Percentiles rank a stretch among this genome's conserved stretches.
Conservation (phyloP, 1,140 invertebrate species). For the Drosophila tristis region DNA sequence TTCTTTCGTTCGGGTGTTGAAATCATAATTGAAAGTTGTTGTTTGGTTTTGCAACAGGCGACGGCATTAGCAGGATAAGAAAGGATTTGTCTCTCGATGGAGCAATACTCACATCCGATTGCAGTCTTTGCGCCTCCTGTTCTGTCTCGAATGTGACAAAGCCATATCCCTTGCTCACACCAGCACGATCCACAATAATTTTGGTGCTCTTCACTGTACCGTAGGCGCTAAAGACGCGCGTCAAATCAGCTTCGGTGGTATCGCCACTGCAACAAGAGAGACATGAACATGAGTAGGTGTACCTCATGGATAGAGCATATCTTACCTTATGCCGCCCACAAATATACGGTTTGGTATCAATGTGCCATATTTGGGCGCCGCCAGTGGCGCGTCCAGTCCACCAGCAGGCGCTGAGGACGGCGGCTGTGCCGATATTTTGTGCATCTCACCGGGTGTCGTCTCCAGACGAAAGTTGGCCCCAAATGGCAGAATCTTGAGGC, state of each 20-base stretch:
- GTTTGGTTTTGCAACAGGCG: conserved; percentile 40
- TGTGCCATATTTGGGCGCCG: conserved; percentile 90
- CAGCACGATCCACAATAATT: conserved; percentile 96
- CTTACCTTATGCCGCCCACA: conserved; percentile 84
- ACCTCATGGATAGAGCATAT: too few relatives aligned
- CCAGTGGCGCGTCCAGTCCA: conserved; percentile 84
- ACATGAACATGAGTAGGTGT: neutral
- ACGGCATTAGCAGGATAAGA: conserved; percentile 38
- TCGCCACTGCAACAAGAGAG: conserved; percentile 86
- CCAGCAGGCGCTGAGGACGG: conserved; percentile 67
- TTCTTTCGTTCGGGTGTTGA: conserved; percentile 15
- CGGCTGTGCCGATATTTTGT: conserved; percentile 76
- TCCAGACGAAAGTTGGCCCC: conserved; percentile 82
- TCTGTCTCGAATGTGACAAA: conserved; percentile 98
- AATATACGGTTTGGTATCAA: conserved; percentile 97
- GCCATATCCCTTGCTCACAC: conserved; percentile 97
- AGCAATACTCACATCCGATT: conserved; percentile 86
- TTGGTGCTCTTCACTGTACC: conserved; percentile 96
- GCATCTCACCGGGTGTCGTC: conserved; percentile 80
- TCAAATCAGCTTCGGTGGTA: conserved; percentile 93
- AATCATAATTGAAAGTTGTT: conserved; percentile 33
- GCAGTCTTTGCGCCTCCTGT: conserved; percentile 92
- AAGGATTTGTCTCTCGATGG: conserved; percentile 10
- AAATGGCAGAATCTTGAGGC: conserved; percentile 83
- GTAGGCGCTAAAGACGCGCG: conserved; percentile 93